Percentiles rank a stretch among this genome's conserved stretches.
Conservation (phyloP, 2,888 invertebrate species). For the Ophion ventricosus region DNA sequence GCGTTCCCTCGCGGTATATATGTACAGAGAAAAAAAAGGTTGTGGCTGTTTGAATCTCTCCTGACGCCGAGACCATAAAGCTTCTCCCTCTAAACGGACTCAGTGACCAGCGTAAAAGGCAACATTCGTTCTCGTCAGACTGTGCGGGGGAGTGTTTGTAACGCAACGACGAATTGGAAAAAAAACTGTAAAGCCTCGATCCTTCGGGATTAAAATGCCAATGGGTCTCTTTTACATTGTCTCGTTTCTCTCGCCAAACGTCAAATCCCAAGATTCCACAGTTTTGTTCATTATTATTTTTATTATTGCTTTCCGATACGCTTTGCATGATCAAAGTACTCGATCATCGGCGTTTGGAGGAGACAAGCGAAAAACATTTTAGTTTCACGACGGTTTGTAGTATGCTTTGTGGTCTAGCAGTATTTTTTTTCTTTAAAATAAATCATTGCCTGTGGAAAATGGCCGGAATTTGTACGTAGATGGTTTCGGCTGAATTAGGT, state of each 20-base stretch:
- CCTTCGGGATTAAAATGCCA: conserved; percentile 55
- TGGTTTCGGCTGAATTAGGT: no score
- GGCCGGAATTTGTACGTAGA: no score
- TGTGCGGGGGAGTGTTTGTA: conserved; percentile 1
- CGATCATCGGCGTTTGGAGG: not conserved
- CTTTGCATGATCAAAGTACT: not conserved
- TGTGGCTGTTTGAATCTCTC: conserved; percentile 19
- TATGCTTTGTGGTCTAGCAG: not conserved
- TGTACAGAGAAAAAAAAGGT: conserved; percentile 7
- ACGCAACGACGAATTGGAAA: conserved; percentile 29
- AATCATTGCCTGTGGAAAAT: not conserved
- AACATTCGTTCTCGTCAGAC: conserved; percentile 43
- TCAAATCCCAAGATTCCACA: conserved; percentile 31
- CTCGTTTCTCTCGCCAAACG: conserved; percentile 25
- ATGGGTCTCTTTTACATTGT: conserved; percentile 22
- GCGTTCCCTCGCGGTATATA: not conserved
- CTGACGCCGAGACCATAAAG: conserved; percentile 36
- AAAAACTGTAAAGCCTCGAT: conserved; percentile 39
- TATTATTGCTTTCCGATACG: not conserved
- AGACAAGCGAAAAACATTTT: not conserved
- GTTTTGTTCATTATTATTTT: conserved; percentile 11
- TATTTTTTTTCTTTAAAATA: not conserved
- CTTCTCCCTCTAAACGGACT: conserved; percentile 10
- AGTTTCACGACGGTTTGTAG: not conserved
- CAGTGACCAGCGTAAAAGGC: conserved; percentile 50